phyloP scores from a whole-genome alignment of 1,140 invertebrate species.

The Zaprionus capensis region DNA sequence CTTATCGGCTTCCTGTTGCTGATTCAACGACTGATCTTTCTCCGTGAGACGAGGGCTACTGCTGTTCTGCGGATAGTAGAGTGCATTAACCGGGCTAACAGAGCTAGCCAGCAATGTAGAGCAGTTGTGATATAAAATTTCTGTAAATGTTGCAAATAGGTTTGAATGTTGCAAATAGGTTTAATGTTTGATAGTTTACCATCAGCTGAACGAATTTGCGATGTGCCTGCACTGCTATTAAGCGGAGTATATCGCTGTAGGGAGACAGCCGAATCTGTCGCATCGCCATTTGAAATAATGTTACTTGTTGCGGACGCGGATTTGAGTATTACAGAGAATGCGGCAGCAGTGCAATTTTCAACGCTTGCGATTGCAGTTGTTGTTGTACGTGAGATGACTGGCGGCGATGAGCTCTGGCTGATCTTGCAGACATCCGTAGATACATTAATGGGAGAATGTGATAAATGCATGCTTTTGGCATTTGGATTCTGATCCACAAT shows the following conservation, averaged over 20 bases:
- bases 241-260: slow-evolving; percentile 76
- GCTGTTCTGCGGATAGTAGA: slow-evolving; percentile 86
- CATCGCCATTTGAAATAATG: slow-evolving; percentile 41
- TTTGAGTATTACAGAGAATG: slow-evolving; percentile 73
- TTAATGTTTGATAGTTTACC: slow-evolving; percentile 34
- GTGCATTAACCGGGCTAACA: slow-evolving; percentile 83
- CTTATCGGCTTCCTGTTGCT: slow-evolving; percentile 62
- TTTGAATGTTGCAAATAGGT: not conserved
- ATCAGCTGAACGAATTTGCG: slow-evolving; percentile 67
- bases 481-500: slow-evolving; percentile 73
- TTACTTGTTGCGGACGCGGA: slow-evolving; percentile 33
- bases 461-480: slow-evolving; percentile 62
- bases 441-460: slow-evolving; percentile 62
- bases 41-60: slow-evolving; percentile 62
- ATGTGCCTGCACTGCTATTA: slow-evolving; percentile 51
- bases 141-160: slow-evolving; percentile 31
- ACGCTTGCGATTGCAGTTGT: slow-evolving; percentile 21
- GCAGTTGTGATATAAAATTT: slow-evolving; percentile 67
- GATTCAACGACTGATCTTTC: slow-evolving; percentile 42
- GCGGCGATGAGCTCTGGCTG: slow-evolving; percentile 64
- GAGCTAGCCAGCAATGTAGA: slow-evolving; percentile 80
- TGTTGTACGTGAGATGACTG: slow-evolving; percentile 29
- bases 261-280: slow-evolving; percentile 47
- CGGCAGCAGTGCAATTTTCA: slow-evolving; percentile 42
- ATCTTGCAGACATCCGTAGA: slow-evolving; percentile 53